These are phyloP conservation scores for Boloria selene DNA, from an alignment of 2,888 invertebrate genomes.

Conservation along the genomic window DNA sequence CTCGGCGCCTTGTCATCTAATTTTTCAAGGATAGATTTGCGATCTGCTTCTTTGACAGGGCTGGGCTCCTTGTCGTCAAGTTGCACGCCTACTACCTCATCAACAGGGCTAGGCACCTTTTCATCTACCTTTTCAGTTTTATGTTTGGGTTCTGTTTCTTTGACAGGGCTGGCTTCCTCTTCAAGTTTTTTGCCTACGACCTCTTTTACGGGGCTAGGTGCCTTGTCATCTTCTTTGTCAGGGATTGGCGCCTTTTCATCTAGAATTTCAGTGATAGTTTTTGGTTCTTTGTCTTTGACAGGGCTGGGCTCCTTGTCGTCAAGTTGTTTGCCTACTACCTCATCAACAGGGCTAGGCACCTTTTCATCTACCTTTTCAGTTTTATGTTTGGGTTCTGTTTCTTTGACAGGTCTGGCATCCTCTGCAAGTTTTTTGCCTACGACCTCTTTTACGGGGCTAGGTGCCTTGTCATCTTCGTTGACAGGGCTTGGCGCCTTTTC, in stretches of 20 bases:
- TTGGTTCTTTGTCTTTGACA: neutral
- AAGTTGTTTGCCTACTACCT: neutral
- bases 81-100: no score
- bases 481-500: conserved; percentile 18
- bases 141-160: no score
- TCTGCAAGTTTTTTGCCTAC: conserved; percentile 17
- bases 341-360: neutral
- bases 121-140: no score
- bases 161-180: conserved; percentile 24
- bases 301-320: neutral
- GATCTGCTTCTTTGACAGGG: neutral
- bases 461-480: conserved; percentile 18
- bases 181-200: neutral
- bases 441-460: conserved; percentile 22
- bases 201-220: conserved; percentile 8
- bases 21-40: neutral
- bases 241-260: conserved; percentile 23
- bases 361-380: conserved; percentile 5
- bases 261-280: neutral
- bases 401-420: conserved; percentile 17
- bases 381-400: no score
- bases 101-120: conserved; percentile 12
- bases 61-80: neutral
- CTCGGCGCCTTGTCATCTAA: conserved; percentile 27
- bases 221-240: conserved; percentile 18